These are phyloP conservation scores for Saimiri boliviensis DNA, from an alignment of 2,113 vertebrate genomes.

Conservation along the genomic window DNA sequence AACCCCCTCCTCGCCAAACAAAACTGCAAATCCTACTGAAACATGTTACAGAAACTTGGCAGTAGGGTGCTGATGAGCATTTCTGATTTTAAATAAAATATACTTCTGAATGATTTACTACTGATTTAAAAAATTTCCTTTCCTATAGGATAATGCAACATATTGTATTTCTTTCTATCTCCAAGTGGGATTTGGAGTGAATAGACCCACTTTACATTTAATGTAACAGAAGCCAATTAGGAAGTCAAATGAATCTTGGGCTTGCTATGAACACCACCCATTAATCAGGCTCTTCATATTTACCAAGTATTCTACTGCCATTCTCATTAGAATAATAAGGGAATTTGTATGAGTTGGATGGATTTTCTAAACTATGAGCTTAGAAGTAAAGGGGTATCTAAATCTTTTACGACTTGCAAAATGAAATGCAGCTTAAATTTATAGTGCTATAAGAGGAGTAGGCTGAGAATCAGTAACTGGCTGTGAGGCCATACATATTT, in stretches of 20 bases:
- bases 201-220: slow-evolving; percentile 53
- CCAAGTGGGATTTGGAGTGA: slow-evolving; percentile 32
- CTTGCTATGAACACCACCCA: neutral
- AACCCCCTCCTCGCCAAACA: neutral
- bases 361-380: slow-evolving; percentile 51
- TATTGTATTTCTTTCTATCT: slow-evolving; percentile 53
- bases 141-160: slow-evolving; percentile 37
- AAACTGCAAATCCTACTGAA: slow-evolving; percentile 22
- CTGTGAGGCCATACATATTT: slow-evolving; percentile 32
- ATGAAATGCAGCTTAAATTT: slow-evolving; percentile 65
- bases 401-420: slow-evolving; percentile 51
- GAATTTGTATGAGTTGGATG: slow-evolving; percentile 57
- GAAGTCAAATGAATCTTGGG: slow-evolving; percentile 58
- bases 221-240: slow-evolving; percentile 62
- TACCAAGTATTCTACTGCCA: slow-evolving; percentile 36
- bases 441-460: neutral
- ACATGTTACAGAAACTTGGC: slow-evolving; percentile 17
- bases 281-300: slow-evolving; percentile 60
- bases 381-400: slow-evolving; percentile 28
- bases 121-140: slow-evolving; percentile 45
- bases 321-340: slow-evolving; percentile 66
- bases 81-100: slow-evolving; percentile 66
- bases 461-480: slow-evolving; percentile 39
- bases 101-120: slow-evolving; percentile 51
- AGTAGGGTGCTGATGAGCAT: neutral